Percentiles rank a stretch among this genome's conserved stretches.
Evolutionary conservation across 2,113 vertebrate genomes (phyloP).

Genomic region (Rhizomys pruinosus): DNA sequence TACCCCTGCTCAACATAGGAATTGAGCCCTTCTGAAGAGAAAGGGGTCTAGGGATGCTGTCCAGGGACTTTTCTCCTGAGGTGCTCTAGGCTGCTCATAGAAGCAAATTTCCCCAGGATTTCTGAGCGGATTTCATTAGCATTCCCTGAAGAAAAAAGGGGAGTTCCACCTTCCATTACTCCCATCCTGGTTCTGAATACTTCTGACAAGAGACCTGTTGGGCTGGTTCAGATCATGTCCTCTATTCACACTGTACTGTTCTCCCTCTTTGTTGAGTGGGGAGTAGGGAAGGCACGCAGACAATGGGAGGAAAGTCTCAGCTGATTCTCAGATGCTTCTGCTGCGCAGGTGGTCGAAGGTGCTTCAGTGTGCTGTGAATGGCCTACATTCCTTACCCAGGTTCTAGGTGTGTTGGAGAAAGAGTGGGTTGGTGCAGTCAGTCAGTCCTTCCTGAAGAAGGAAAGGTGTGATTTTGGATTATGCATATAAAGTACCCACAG

Average conservation of each 20-base stretch:
- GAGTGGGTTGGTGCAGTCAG: not conserved
- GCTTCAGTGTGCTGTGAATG: not conserved
- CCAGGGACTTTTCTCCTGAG: not conserved
- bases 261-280: not conserved
- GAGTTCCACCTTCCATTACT: not conserved
- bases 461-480: not conserved
- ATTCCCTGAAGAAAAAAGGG: not conserved
- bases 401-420: not conserved
- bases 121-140: constrained; percentile 17
- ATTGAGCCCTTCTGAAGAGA: constrained; percentile 30
- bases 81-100: not conserved
- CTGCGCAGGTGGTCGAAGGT: not conserved
- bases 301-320: not conserved
- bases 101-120: constrained; percentile 19
- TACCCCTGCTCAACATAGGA: not conserved
- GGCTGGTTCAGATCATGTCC: not conserved
- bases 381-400: fast-evolving
- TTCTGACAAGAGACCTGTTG: not conserved
- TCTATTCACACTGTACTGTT: not conserved
- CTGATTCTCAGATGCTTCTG: not conserved
- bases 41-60: not conserved
- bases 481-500: not conserved
- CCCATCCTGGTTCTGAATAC: not conserved
- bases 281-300: not conserved
- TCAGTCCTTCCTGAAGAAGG: not conserved